phyloP scores from a whole-genome alignment of 1,140 invertebrate genomes.

The Drosophila kanapiae region DNA sequence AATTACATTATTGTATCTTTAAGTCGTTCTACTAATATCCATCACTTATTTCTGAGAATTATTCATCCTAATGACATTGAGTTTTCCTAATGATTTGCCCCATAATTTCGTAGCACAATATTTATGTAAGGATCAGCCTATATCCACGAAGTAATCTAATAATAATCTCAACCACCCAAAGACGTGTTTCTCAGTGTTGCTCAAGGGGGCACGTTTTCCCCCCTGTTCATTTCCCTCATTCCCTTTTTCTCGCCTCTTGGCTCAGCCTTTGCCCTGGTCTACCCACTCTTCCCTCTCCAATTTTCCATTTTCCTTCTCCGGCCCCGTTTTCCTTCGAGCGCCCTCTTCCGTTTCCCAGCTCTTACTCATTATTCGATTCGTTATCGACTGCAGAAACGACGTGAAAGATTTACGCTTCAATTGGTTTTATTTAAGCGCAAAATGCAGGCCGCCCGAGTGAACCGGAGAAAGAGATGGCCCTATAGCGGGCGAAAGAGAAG shows the following conservation, averaged over 20 bases:
- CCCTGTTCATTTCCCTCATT: slow-evolving; percentile 13
- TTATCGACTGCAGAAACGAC: slow-evolving; percentile 60
- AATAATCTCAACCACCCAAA: slow-evolving; percentile 14
- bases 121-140: neutral
- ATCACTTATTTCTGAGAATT: neutral
- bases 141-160: slow-evolving; percentile 10
- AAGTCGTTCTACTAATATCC: no score
- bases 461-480: neutral
- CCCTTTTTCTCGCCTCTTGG: slow-evolving; percentile 24
- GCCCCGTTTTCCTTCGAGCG: neutral
- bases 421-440: slow-evolving; percentile 77
- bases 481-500: neutral
- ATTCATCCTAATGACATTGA: neutral
- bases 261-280: slow-evolving; percentile 14
- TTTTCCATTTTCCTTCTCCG: slow-evolving; percentile 12
- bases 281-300: neutral
- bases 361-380: slow-evolving; percentile 61
- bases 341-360: slow-evolving; percentile 11
- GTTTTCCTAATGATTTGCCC: neutral
- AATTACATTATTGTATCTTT: no score
- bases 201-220: slow-evolving; percentile 9
- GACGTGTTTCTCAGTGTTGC: slow-evolving; percentile 18
- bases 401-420: slow-evolving; percentile 81
- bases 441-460: slow-evolving; percentile 58
- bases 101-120: slow-evolving; percentile 3